Evolutionary conservation across 2,797 vertebrate species (phyloP), one percentile per base, ranked within the genome.

Genomic region (Diglossa cyanea): DNA sequence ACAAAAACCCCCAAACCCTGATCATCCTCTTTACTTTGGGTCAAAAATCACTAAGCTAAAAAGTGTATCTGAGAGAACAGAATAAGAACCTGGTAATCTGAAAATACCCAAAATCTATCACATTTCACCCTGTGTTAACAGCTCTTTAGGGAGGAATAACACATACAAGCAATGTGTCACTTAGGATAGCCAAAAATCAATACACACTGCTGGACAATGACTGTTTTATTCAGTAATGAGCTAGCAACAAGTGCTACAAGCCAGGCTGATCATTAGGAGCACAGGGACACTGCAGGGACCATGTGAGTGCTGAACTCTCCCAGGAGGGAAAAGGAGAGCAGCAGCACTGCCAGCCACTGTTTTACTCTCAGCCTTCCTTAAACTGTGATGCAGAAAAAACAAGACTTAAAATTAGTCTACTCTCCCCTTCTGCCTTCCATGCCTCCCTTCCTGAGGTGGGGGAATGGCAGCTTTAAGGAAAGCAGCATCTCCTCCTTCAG

Each of bases 221-320:
- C 66, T 75, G 75, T 68, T 92, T 86, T 66, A 88, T 60, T 76
- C 85, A 48, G 73, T 88, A 96, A 97, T 83, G 91, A 96, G 95
- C 82, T 65, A 78, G 14, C 89, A 91, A 74, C 85, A 93, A 89
- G 82, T 78, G 70, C 78, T 86, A 86, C 73, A 83, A 86, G 66
- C 25, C 53, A 88, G 47, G 61, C 26, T 44, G 86, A 94, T 93
- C 94, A 76, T 83, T 91, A 94, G 57, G 25, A 90, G 70, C 54
- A 70, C 6, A n/a, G 65, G 48, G 84, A 89, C 55, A 51, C 0
- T 1, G 72, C 58, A 68, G n/a, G 67, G 58, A 79, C 31, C 35
- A 54, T 0, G 1, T 47, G 24, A 3, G 33, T 16, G 40, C 33
- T 60, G 37, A 86, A 55, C n/a, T 74, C 60, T 68, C 86, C 58